These are phyloP conservation scores for Heliconius erato DNA, from an alignment of 2,888 invertebrate genomes.

Conservation along the genomic window DNA sequence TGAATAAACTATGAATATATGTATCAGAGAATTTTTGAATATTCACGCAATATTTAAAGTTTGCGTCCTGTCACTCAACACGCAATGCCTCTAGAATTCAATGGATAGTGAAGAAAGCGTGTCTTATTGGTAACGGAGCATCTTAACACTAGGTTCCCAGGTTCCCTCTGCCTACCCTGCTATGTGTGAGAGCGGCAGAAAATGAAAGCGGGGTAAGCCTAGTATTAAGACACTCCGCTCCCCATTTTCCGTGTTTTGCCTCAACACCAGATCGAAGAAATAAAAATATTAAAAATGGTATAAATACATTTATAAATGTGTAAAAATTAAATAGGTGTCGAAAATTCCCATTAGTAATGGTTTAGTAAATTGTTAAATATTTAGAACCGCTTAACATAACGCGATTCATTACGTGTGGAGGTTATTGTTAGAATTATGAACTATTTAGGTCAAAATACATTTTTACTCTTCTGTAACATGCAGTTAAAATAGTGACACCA, in stretches of 20 bases:
- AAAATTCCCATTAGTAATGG: not conserved
- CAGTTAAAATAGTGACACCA: not conserved
- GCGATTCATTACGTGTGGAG: constrained; percentile 12
- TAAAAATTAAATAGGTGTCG: not conserved
- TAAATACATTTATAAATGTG: not conserved
- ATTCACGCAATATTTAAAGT: not conserved
- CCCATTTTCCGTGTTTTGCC: too few species aligned
- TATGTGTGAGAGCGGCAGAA: too few species aligned
- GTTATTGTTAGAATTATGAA: not conserved
- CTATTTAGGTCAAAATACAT: not conserved
- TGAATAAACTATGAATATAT: not conserved
- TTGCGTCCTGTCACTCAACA: too few species aligned
- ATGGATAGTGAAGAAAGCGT: too few species aligned
- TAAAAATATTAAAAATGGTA: too few species aligned
- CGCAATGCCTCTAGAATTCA: too few species aligned
- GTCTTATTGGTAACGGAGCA: too few species aligned
- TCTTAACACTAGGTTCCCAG: too few species aligned
- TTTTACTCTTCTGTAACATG: not conserved
- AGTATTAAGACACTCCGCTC: too few species aligned
- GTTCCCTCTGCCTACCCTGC: too few species aligned
- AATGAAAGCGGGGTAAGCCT: too few species aligned
- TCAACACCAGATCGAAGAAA: too few species aligned
- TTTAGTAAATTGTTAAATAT: not conserved
- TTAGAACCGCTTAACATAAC: constrained; percentile 4
- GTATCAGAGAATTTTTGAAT: not conserved